These are phyloP conservation scores for Progne subis DNA, from an alignment of 2,113 vertebrate genomes.

Conservation along the genomic window DNA sequence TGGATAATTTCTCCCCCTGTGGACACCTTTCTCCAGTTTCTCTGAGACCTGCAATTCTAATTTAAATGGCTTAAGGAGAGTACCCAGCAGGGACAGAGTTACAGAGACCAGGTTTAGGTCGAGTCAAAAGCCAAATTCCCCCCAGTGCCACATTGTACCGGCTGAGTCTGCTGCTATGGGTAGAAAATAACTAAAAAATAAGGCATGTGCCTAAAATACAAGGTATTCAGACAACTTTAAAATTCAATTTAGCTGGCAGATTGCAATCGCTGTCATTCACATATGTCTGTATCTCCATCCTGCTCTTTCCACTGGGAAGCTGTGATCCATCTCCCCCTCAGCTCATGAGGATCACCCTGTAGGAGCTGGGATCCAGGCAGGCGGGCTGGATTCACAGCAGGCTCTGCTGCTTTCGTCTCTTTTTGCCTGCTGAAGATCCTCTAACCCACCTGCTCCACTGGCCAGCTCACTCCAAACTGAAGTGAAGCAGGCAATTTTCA, in stretches of 20 bases:
- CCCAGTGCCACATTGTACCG: not conserved
- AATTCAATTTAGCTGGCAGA: not conserved
- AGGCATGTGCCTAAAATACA: not conserved
- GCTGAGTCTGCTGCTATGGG: not conserved
- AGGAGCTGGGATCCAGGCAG: not conserved
- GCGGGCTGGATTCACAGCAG: not conserved
- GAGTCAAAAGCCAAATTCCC: not conserved
- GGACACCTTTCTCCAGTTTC: not conserved
- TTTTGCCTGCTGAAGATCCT: not conserved
- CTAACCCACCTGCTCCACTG: not conserved
- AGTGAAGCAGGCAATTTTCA: not conserved
- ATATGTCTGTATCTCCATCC: not conserved
- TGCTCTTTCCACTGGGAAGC: not conserved
- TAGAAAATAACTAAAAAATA: not conserved
- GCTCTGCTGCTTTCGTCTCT: not conserved
- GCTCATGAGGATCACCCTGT: not conserved
- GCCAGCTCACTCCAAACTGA: not conserved
- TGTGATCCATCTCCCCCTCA: not conserved
- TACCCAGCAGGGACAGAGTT: not conserved
- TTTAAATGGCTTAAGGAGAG: not conserved
- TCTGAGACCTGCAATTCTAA: not conserved
- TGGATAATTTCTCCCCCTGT: not conserved
- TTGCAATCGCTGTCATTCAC: not conserved
- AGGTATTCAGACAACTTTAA: not conserved
- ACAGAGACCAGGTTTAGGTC: not conserved